These are phyloP conservation scores for Amblyraja radiata DNA, from an alignment of 2,797 vertebrate genomes.

Conservation along the genomic window DNA sequence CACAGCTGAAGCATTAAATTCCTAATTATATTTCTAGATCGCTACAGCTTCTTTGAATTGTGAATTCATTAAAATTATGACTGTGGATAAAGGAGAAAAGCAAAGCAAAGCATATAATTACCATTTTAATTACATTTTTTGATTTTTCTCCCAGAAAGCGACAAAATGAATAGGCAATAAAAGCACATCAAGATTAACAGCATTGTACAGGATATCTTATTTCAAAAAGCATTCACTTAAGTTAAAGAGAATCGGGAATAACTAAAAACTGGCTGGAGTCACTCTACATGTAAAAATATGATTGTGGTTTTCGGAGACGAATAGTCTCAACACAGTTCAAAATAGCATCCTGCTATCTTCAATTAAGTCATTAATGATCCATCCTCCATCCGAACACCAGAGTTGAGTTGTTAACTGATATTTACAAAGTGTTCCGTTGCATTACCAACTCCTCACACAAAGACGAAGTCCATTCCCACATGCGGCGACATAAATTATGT, in stretches of 20 bases:
- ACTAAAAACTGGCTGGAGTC: no score
- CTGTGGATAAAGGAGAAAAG: slow-evolving; percentile 14
- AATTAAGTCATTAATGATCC: no score
- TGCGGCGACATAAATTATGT: no score
- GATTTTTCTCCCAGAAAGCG: slow-evolving; percentile 18
- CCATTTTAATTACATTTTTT: slow-evolving; percentile 31
- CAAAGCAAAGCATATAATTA: slow-evolving; percentile 31
- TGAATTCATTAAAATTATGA: slow-evolving; percentile 36
- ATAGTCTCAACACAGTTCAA: no score
- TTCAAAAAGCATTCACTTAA: not conserved
- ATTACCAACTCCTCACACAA: no score
- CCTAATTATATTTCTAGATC: slow-evolving; percentile 35
- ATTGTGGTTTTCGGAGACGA: no score
- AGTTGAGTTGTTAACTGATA: no score
- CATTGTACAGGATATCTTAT: not conserved
- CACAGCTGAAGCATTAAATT: slow-evolving; percentile 36
- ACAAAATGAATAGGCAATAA: slow-evolving; percentile 29
- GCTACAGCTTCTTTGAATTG: slow-evolving; percentile 26
- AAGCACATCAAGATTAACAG: slow-evolving; percentile 21
- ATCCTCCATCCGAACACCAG: no score
- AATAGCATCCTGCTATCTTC: no score
- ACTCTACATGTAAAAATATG: no score
- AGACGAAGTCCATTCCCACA: no score
- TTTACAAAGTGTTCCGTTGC: no score
- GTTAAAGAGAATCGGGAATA: not conserved